Evolutionary conservation across 2,113 vertebrate species (phyloP).

Genomic region (Rhinichthys klamathensis): DNA sequence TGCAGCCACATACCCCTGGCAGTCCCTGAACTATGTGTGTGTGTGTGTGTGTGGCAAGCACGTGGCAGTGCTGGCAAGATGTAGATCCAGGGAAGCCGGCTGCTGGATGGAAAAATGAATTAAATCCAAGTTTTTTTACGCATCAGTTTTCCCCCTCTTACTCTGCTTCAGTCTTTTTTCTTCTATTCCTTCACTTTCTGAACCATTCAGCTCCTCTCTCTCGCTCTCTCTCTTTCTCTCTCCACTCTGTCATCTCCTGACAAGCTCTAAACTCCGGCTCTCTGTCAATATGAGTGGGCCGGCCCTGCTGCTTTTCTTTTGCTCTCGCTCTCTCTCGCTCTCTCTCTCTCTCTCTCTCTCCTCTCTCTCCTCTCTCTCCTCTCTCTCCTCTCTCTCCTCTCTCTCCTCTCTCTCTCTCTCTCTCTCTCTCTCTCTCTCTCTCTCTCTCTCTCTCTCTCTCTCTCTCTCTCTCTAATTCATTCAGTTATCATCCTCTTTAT

Average conservation of each 20-base stretch:
- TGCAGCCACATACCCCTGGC: conserved; percentile 55
- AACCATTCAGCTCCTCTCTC: conserved; percentile 58
- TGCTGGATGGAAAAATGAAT: conserved; percentile 61
- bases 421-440: conserved; percentile 8
- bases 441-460: not conserved
- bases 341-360: not conserved
- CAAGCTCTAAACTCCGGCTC: conserved; percentile 7
- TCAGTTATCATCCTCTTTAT: not conserved
- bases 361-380: conserved; percentile 15
- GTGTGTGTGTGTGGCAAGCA: conserved; percentile 41
- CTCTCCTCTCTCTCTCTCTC: conserved; percentile 13
- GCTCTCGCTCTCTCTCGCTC: conserved; percentile 9
- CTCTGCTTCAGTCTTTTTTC: conserved; percentile 17
- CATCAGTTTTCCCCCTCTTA: not conserved
- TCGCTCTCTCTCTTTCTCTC: conserved; percentile 62
- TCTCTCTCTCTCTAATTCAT: conserved; percentile 7
- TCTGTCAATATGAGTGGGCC: conserved; percentile 26
- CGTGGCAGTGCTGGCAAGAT: conserved; percentile 50
- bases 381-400: not conserved
- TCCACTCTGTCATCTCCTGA: conserved; percentile 26
- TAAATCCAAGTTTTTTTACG: conserved; percentile 42
- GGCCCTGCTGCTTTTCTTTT: conserved; percentile 22
- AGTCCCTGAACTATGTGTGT: conserved; percentile 61
- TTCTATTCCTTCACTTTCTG: not conserved
- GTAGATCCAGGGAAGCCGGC: conserved; percentile 43